Percentiles rank a stretch among this genome's conserved stretches.
Evolutionary conservation across 64 coral and sea anemone species (phyloP).

Genomic region (Porites lutea): DNA sequence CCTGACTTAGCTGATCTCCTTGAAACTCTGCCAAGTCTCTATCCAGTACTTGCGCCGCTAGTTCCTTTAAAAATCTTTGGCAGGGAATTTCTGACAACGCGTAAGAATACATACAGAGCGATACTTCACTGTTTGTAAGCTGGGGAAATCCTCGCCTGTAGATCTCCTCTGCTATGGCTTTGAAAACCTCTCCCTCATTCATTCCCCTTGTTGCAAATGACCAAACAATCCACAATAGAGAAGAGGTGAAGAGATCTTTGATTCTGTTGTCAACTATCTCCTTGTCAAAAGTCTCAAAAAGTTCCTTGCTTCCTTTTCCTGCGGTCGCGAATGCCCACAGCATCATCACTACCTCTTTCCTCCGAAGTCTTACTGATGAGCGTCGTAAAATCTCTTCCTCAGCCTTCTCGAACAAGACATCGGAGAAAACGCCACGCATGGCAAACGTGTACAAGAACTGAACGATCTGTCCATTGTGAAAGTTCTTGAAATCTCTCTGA

Average conservation of each 20-base stretch:
- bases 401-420: neutral
- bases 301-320: constrained; percentile 1
- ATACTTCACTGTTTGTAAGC: neutral
- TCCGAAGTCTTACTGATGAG: neutral
- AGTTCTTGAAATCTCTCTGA: neutral
- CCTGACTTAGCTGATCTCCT: neutral
- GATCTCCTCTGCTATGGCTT: neutral
- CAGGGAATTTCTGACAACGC: constrained; percentile 42
- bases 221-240: constrained; percentile 21
- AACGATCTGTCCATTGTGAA: constrained; percentile 8
- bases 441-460: constrained; percentile 12
- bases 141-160: neutral
- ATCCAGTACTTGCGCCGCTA: neutral
- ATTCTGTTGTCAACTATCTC: neutral
- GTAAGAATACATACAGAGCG: constrained; percentile 29
- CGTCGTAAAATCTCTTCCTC: constrained; percentile 16
- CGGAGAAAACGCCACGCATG: neutral
- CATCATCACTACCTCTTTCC: neutral
- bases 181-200: neutral
- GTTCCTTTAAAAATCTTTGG: neutral
- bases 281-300: neutral
- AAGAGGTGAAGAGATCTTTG: neutral
- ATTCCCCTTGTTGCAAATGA: constrained; percentile 25
- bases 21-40: neutral
- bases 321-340: constrained; percentile 17